Conservation (phyloP, 2,888 invertebrate genomes). For the Hymenopus coronatus region DNA sequence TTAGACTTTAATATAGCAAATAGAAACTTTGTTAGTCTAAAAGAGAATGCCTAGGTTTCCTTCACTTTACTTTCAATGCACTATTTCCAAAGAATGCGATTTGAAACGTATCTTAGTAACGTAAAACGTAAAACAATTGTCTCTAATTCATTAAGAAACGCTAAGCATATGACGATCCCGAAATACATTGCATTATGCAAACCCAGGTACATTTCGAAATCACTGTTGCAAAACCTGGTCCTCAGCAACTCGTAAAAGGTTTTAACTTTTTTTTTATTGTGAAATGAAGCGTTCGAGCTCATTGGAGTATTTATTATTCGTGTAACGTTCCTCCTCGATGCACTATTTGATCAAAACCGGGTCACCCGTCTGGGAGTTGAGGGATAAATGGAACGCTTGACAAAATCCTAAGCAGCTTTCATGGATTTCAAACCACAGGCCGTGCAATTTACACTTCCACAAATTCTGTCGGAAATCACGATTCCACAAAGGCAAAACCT, state of each 20-base stretch:
- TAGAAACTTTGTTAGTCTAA: too few species aligned
- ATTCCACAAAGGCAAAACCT: background rate
- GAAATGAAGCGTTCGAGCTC: background rate
- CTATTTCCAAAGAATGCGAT: too few species aligned
- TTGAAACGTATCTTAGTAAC: too few species aligned
- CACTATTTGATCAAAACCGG: background rate
- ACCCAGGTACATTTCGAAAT: background rate
- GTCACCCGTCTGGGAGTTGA: background rate
- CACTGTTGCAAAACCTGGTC: background rate
- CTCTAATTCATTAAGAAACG: too few species aligned
- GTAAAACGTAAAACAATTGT: too few species aligned
- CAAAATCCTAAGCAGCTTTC: background rate
- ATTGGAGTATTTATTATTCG: background rate
- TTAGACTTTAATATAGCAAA: too few species aligned
- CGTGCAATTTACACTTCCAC: background rate
- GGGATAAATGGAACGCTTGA: background rate
- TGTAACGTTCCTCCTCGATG: background rate
- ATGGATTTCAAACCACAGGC: background rate
- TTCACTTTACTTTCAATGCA: too few species aligned
- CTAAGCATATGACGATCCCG: background rate
- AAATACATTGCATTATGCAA: background rate
- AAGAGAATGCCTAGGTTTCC: too few species aligned
- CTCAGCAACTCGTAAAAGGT: background rate
- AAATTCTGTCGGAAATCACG: background rate
- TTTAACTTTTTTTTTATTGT: background rate